These are phyloP conservation scores for Cherax destructor DNA, from an alignment of 1,140 invertebrate species.

Conservation along the genomic window DNA sequence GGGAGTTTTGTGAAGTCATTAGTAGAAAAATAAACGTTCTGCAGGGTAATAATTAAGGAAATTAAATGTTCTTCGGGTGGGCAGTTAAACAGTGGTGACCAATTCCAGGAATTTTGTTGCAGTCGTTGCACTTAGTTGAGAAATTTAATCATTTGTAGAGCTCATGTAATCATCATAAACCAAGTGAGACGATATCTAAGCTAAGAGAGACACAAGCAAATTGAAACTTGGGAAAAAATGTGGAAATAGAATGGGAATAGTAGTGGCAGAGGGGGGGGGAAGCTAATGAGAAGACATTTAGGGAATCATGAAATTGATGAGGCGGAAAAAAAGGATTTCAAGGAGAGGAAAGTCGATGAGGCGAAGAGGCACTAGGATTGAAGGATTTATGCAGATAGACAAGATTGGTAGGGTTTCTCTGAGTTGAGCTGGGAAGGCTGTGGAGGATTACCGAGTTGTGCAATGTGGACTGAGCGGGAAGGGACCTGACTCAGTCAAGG, in stretches of 20 bases:
- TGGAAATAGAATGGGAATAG: neutral
- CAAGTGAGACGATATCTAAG: neutral
- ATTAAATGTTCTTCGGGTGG: too few species aligned
- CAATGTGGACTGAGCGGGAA: neutral
- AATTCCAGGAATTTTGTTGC: too few species aligned
- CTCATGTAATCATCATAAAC: too few species aligned
- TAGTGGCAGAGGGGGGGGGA: neutral
- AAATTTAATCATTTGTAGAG: too few species aligned
- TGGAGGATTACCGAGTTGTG: neutral
- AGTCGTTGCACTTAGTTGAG: too few species aligned
- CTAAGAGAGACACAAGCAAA: neutral
- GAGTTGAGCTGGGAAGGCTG: neutral
- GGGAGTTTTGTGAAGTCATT: too few species aligned
- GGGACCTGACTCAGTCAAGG: neutral
- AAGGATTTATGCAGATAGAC: neutral
- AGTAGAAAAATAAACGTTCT: too few species aligned
- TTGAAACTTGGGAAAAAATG: neutral
- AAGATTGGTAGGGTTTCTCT: neutral
- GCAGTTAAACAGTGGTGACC: too few species aligned
- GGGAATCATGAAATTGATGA: constrained; percentile 12
- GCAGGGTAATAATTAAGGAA: too few species aligned
- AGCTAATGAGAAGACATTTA: constrained; percentile 16
- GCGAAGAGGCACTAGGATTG: neutral
- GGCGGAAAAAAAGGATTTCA: constrained; percentile 1
- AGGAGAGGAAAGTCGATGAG: neutral